Evolutionary conservation across 2,888 invertebrate genomes (phyloP), one percentile per base, ranked within the genome.

Genomic region (Phyllotreta cruciferae): DNA sequence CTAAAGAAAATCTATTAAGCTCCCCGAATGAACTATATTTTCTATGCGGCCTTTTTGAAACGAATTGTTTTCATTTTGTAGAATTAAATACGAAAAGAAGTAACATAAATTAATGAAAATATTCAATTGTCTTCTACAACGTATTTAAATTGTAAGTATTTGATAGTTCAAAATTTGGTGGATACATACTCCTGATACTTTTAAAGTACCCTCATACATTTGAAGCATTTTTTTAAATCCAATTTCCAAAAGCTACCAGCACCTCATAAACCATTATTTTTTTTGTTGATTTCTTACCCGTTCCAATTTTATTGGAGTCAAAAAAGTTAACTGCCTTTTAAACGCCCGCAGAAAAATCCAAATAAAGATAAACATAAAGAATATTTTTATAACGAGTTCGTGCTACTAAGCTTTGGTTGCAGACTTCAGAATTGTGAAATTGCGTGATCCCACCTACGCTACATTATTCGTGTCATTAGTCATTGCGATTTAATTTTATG

Each of bases 381-480:
- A 56, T 56, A 56, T 52, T 52, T 60, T 60, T 60, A 53, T 60
- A 53, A 44, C 60, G 38, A 44, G 35, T 42, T 60, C 60, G 60
- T 60, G 60, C 52, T 13, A 9, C 24, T 49, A 38, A 49, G 49
- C 47, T 49, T 41, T 41, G 35, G 35, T 50, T 35, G 24, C 14
- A 52, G 60, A 52, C 36, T 60, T 52, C 60, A 39, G 44, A 60
- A 60, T 60, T 60, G 37, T 60, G 37, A 52, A 53, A 60, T 60
- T 60, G 60, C 60, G 60, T 60, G 60, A 36, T 37, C 44, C 37
- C 37, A 42, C 57, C 41, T 45, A 44, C 42, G 34, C 52, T 38
- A 13, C 45, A 56, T 44, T 44, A 44, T 44, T 56, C 36, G 41
- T 41, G 50, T 58, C 57, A 58, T 58, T 58, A 58, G 57, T 58